Evolutionary conservation across 2,113 vertebrate genomes (phyloP).

Genomic region (Macaca fascicularis): DNA sequence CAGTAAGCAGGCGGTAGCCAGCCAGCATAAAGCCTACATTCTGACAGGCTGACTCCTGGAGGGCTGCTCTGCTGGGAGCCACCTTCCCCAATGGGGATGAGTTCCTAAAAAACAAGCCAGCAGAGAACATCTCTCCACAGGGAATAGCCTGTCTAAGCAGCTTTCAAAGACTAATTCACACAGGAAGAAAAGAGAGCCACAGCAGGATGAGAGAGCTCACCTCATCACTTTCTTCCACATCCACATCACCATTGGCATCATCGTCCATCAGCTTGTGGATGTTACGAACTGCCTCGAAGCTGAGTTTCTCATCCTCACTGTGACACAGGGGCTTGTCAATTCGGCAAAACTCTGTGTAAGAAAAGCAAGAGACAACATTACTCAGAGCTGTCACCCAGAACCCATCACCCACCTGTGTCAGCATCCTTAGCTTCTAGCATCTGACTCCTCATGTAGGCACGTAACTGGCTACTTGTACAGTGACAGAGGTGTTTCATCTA

Average conservation of each 20-base stretch:
- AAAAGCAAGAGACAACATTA: constrained; percentile 56
- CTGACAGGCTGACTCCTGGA: neutral
- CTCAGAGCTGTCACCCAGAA: neutral
- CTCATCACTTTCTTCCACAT: constrained; percentile 95
- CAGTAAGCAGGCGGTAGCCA: neutral
- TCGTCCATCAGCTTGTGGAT: constrained; percentile 99
- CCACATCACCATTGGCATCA: constrained; percentile 96
- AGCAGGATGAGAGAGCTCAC: constrained; percentile 81
- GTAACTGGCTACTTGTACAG: neutral
- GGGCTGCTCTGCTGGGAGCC: neutral
- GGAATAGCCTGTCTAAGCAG: neutral
- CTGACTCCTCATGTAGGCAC: neutral
- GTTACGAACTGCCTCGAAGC: constrained; percentile 94
- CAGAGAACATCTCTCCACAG: neutral
- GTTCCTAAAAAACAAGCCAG: neutral
- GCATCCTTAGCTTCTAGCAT: neutral
- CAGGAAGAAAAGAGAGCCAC: neutral
- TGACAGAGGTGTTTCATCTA: neutral
- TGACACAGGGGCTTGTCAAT: constrained; percentile 92
- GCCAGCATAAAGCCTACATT: neutral
- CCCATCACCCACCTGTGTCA: neutral
- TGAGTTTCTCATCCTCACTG: constrained; percentile 91
- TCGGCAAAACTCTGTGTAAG: constrained; percentile 92
- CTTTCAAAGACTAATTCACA: neutral
- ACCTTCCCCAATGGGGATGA: neutral